Base-by-base conservation (phyloP, 2,888 invertebrate species). In the Alloscopus bannaensis region DNA sequence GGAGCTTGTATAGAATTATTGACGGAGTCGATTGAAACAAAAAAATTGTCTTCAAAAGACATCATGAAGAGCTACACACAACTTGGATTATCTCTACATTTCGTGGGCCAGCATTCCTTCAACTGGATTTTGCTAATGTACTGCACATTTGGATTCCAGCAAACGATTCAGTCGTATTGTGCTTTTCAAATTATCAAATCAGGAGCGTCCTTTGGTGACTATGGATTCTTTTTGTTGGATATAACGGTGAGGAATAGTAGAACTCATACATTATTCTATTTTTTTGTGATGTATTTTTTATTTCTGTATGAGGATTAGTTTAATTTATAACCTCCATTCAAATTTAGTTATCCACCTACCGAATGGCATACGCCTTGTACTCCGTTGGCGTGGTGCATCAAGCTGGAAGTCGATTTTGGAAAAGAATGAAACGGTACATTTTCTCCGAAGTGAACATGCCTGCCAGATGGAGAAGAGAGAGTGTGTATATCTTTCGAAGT, bases 141-240 rank as follows among this genome's bases (percentile, higher is more conserved):
- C 16, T 22, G 20, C 24, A 16, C 24, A 8, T 4, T 52, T 52
- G 52, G 52, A 52, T 20, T 52, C 11, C 52, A 52, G 16, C 52
- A 52, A 22, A 52, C 52, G 3, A 22, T 22, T 3, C 22, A 52
- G 16, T 52, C 22, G 22, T 52, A 52, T 24, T 52, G 52, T 16
- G 4, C 24, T 2, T 52, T 52, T 52, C 52, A 52, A 52, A 52
- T 22, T 52, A 52, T 52, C 3, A 52, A 52, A 22, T 20, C 24
- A 22, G 52, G 52, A 22, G 52, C 22, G 16, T 20, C 13, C 24
- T 52, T 52, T 22, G 24, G 3, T 8, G 52, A 52, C 22, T 52
- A 52, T 22, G 52, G 52, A 52, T 52, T 52, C 24, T 22, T 52
- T 20, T 22, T 52, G 3, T n/a, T 52, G 6, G 52, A 52, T 24